A percentile compares a stretch with the other conserved stretches of the same genome.
phyloP scores from a whole-genome alignment of 2,113 vertebrate genomes.

The Cyanoramphus novaezelandiae region DNA sequence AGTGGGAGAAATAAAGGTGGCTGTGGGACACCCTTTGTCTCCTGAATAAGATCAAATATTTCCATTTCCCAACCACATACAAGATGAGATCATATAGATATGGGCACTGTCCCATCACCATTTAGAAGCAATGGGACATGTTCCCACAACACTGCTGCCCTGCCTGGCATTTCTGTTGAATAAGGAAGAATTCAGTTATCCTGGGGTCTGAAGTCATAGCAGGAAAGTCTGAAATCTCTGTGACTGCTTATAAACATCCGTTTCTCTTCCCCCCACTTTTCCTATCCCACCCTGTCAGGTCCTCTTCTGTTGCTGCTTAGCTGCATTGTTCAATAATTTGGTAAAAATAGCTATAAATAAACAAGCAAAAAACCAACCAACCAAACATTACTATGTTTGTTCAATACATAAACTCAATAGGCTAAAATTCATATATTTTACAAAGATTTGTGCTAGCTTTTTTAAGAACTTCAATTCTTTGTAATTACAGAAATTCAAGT shows the following conservation, averaged over 20 bases:
- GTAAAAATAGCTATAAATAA: not conserved
- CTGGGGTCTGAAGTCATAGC: fast-evolving
- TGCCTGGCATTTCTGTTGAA: not conserved
- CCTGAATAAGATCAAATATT: not conserved
- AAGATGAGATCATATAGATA: not conserved
- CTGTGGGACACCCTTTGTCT: not conserved
- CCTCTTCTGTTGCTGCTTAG: not conserved
- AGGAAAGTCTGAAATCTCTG: not conserved
- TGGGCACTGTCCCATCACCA: not conserved
- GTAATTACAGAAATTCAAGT: not conserved
- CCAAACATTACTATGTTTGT: not conserved
- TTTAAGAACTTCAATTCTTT: not conserved
- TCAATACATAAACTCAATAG: not conserved
- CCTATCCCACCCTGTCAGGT: fast-evolving
- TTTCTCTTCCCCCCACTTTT: not conserved
- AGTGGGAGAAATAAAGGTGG: not conserved
- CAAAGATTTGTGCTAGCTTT: not conserved
- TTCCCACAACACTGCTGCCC: fast-evolving
- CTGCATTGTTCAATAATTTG: not conserved
- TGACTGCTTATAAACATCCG: not conserved
- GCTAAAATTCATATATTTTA: not conserved
- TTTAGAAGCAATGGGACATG: not conserved
- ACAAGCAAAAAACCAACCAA: not conserved
- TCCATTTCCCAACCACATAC: not conserved
- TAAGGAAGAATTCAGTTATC: not conserved